Base-by-base conservation (phyloP, 2,888 invertebrate species). In the Lottia scabra region DNA sequence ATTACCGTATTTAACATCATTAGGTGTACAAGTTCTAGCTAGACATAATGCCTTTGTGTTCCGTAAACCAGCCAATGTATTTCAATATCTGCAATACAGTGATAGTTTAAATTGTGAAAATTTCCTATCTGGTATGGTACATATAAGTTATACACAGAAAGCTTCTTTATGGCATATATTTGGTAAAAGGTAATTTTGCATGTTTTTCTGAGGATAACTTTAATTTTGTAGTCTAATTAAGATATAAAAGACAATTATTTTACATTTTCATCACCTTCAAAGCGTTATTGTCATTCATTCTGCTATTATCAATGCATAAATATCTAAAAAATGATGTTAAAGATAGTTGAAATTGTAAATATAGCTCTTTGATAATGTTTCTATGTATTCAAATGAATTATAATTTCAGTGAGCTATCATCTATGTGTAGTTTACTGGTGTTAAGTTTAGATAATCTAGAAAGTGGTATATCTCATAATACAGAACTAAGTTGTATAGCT, bases 131-230 rank as follows among this genome's bases (percentile, higher is more conserved):
- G 96, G 96, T 81, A 91, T 96, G 70, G 93, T 95, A 76, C 93
- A 95, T 78, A 94, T 94, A 77, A 95, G 95, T 27, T 92, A 95
- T 80, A 93, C 95, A 0, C 94, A 96, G 89, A 94, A 95, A 80
- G 93, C 96, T 0, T 95, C 95, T 0, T 91, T 97, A 13, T 97
- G 97, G 97, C 92, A 94, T 16, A 92, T 95, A 71, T 97, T 96
- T 87, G 97, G 97, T 0, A 95, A 95, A 89, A 93, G 94, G 89
- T 89, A 73, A 71, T 6, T 67, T n/a, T n/a, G n/a, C n/a, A n/a
- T n/a, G n/a, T n/a, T n/a, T n/a, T n/a, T n/a, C n/a, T n/a, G n/a
- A n/a, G n/a, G n/a, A n/a, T n/a, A n/a, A n/a, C n/a, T n/a, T n/a
- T n/a, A n/a, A n/a, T n/a, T n/a, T n/a, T n/a, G n/a, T n/a, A n/a